Conservation (phyloP, 1,140 invertebrate genomes). For the Helicoverpa zea region DNA sequence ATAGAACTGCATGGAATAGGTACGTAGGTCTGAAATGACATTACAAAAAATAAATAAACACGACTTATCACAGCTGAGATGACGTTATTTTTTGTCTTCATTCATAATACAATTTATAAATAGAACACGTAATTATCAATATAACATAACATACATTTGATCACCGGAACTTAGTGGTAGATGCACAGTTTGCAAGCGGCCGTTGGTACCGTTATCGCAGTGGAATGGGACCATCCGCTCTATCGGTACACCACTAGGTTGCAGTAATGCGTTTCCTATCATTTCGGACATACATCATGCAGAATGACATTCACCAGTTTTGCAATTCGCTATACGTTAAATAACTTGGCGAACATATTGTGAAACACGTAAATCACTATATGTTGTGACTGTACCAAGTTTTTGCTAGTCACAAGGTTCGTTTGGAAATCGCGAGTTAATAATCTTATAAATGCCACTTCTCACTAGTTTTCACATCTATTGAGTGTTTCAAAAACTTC, state of each 20-base stretch:
- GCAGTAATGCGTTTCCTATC: conserved; percentile 51
- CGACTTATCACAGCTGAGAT: not conserved
- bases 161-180: conserved; percentile 38
- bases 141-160: conserved; percentile 7
- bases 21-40: not conserved
- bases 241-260: conserved; percentile 67
- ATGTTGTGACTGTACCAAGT: conserved; percentile 25
- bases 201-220: conserved; percentile 70
- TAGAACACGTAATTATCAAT: conserved; percentile 10
- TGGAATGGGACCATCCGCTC: conserved; percentile 81
- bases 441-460: conserved; percentile 16
- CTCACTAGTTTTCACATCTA: not conserved
- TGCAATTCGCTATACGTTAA: conserved; percentile 39
- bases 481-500: not conserved
- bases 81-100: not conserved
- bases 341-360: conserved; percentile 30
- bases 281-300: conserved; percentile 51
- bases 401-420: conserved; percentile 19
- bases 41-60: not conserved
- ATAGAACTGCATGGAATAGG: not conserved
- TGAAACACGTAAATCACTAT: conserved; percentile 14
- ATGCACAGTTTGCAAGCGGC: conserved; percentile 60
- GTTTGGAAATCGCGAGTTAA: conserved; percentile 3
- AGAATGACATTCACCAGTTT: conserved; percentile 42
- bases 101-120: not conserved